Evolutionary conservation across 2,113 vertebrate species (phyloP).

Genomic region (Neodontobutis hainanensis): DNA sequence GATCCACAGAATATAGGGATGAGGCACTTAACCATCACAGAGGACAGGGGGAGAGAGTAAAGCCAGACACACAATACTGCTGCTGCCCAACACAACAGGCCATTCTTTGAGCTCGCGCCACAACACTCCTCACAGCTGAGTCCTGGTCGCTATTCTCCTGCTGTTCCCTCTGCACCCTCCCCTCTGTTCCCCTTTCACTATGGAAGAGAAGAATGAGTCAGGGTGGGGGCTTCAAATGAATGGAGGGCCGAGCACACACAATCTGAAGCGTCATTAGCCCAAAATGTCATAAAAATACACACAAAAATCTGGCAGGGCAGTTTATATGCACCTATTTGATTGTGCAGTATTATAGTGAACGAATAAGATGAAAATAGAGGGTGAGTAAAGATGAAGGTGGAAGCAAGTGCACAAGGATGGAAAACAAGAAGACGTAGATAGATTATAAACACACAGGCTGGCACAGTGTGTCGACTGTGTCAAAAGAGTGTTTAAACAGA

Average conservation of each 20-base stretch:
- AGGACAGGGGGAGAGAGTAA: conserved; percentile 37
- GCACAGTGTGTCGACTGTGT: conserved; percentile 70
- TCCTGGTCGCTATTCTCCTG: conserved; percentile 73
- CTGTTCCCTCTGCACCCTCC: conserved; percentile 70
- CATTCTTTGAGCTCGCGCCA: conserved; percentile 81
- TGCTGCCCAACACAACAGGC: conserved; percentile 83
- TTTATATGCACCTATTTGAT: conserved; percentile 13
- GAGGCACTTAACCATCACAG: conserved; percentile 51
- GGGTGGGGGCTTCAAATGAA: conserved; percentile 27
- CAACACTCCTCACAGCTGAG: conserved; percentile 80
- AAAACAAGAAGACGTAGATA: conserved; percentile 19
- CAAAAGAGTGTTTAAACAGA: conserved; percentile 63
- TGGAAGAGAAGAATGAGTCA: conserved; percentile 33
- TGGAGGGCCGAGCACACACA: conserved; percentile 44
- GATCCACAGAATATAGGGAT: conserved; percentile 47
- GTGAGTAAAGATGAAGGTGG: conserved; percentile 16
- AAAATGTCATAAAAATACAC: conserved; percentile 55
- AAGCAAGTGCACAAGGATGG: conserved; percentile 13
- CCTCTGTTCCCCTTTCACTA: conserved; percentile 60
- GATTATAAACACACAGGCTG: conserved; percentile 14
- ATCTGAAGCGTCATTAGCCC: conserved; percentile 61
- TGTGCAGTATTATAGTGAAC: conserved; percentile 19
- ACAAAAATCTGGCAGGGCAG: conserved; percentile 31
- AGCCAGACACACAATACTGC: conserved; percentile 70
- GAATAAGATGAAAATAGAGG: background rate